phyloP scores from a whole-genome alignment of 1,140 invertebrate species.

The Piezodorus guildinii region DNA sequence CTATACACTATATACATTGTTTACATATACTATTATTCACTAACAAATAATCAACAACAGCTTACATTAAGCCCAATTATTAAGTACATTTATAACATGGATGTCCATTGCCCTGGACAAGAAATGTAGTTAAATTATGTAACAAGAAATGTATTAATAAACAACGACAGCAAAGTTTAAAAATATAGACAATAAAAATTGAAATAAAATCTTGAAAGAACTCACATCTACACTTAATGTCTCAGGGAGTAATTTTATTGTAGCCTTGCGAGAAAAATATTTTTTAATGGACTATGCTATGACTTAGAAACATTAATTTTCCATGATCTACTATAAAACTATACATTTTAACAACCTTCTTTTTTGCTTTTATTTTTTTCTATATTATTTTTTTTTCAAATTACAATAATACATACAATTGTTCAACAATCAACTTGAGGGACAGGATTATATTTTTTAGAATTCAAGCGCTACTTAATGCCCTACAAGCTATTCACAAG shows the following conservation, averaged over 20 bases:
- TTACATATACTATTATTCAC: constrained; percentile 20
- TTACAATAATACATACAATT: neutral
- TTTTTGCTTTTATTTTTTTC: neutral
- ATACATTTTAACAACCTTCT: constrained; percentile 10
- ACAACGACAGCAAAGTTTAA: neutral
- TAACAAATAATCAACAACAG: constrained; percentile 26
- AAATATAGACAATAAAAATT: neutral
- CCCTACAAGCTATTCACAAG: constrained; percentile 10
- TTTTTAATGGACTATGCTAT: constrained; percentile 7
- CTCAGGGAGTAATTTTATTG: constrained; percentile 1
- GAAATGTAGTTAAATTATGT: neutral
- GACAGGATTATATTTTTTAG: neutral
- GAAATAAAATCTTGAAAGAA: neutral
- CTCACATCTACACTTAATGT: constrained; percentile 11
- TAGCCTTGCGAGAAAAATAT: constrained; percentile 7
- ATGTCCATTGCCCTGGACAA: constrained; percentile 3
- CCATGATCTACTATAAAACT: constrained; percentile 11
- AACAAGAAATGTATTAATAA: neutral
- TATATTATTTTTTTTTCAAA: neutral
- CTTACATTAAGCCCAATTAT: constrained; percentile 22
- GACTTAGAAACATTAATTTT: constrained; percentile 12
- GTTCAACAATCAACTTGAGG: neutral
- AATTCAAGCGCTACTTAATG: constrained; percentile 3
- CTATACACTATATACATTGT: constrained; percentile 26
- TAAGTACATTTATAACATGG: constrained; percentile 18